Evolutionary conservation across 2,113 vertebrate species (phyloP).

Genomic region (Cariama cristata): DNA sequence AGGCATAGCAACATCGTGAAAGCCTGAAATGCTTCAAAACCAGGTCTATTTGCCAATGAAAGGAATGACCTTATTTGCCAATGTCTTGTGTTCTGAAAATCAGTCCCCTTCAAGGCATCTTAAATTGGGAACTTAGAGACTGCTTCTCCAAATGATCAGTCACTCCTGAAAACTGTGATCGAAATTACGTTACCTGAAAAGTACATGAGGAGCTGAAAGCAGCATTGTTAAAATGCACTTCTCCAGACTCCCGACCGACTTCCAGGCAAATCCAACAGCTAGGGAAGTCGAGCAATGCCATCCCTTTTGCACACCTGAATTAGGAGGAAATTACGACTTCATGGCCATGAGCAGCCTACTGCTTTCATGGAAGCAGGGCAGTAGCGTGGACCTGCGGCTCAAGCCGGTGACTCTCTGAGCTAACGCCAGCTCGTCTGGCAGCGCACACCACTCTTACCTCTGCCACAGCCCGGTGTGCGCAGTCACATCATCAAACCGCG

Average conservation of each 20-base stretch:
- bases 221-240: neutral
- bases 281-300: neutral
- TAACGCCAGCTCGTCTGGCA: neutral
- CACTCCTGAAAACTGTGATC: neutral
- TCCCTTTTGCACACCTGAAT: neutral
- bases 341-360: rapidly evolving
- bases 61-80: neutral
- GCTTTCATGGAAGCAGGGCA: neutral
- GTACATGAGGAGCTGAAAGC: neutral
- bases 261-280: neutral
- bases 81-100: neutral
- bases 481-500: neutral
- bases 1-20: neutral
- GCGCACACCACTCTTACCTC: neutral
- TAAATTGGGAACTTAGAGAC: neutral
- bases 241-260: neutral
- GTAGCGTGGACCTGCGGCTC: neutral
- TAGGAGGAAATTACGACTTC: neutral
- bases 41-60: neutral
- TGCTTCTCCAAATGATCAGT: neutral
- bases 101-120: neutral
- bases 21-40: neutral
- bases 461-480: neutral
- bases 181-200: neutral
- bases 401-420: neutral